Evolutionary conservation across 1,140 invertebrate genomes (phyloP).

Genomic region (Drosophila bifasciata): DNA sequence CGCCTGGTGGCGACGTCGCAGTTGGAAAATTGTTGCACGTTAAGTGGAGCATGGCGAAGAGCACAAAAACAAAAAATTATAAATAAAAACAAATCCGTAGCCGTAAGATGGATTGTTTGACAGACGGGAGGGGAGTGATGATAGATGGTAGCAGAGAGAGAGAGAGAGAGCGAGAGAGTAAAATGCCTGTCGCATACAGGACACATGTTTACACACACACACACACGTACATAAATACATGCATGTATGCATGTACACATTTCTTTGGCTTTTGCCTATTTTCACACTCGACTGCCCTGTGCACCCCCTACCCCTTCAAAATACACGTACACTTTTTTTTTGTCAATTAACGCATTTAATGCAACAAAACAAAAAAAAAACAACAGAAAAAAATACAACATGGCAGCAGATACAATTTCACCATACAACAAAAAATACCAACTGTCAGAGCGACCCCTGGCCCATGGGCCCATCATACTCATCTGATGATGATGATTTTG

Average conservation of each 20-base stretch:
- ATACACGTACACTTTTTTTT: conserved; percentile 48
- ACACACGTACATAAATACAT: neutral
- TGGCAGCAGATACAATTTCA: conserved; percentile 71
- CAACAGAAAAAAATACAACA: conserved; percentile 63
- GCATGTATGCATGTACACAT: no score
- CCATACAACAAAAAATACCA: conserved; percentile 59
- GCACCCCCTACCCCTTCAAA: conserved; percentile 1
- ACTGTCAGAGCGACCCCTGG: conserved; percentile 32
- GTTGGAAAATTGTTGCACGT: conserved; percentile 70
- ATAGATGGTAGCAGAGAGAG: no score
- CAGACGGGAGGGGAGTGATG: conserved; percentile 5
- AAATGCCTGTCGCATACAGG: no score
- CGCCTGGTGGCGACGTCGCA: conserved; percentile 25
- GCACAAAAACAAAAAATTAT: conserved; percentile 53
- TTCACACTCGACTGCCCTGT: conserved; percentile 55
- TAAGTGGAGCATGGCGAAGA: conserved; percentile 73
- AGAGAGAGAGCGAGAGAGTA: no score
- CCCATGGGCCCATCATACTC: neutral
- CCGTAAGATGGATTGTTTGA: conserved; percentile 16
- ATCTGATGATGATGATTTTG: conserved; percentile 30
- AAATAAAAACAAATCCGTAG: conserved; percentile 41
- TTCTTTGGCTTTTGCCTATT: conserved; percentile 41
- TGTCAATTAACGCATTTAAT: conserved; percentile 75
- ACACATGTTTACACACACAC: no score
- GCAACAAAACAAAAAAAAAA: conserved; percentile 58